phyloP scores from a whole-genome alignment of 2,888 invertebrate species.

The Osedax fenrisi region DNA sequence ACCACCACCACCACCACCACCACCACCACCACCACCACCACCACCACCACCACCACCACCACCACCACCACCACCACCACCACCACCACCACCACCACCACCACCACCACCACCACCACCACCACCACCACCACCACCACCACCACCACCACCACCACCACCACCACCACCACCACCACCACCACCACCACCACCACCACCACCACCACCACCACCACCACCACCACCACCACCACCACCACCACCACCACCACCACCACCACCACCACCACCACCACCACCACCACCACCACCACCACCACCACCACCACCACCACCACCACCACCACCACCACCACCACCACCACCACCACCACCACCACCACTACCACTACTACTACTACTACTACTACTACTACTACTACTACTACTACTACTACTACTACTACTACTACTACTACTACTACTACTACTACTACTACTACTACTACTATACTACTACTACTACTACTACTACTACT shows the following conservation, averaged over 20 bases:
- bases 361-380: constrained; percentile 41
- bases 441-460: not conserved
- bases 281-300: constrained; percentile 38
- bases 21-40: constrained; percentile 35
- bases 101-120: no score
- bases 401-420: constrained; percentile 31
- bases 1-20: constrained; percentile 22
- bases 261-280: constrained; percentile 19
- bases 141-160: no score
- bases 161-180: no score
- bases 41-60: constrained; percentile 41
- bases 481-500: no score
- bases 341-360: constrained; percentile 38
- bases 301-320: constrained; percentile 42
- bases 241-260: constrained; percentile 32
- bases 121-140: no score
- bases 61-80: constrained; percentile 39
- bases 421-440: constrained; percentile 30
- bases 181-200: constrained; percentile 37
- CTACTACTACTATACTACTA: no score
- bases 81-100: constrained; percentile 38
- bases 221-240: constrained; percentile 41
- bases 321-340: constrained; percentile 43
- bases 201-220: constrained; percentile 43
- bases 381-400: constrained; percentile 32